Base-by-base conservation (phyloP, 2,797 vertebrate species). In the Percopsis omiscomaycus region DNA sequence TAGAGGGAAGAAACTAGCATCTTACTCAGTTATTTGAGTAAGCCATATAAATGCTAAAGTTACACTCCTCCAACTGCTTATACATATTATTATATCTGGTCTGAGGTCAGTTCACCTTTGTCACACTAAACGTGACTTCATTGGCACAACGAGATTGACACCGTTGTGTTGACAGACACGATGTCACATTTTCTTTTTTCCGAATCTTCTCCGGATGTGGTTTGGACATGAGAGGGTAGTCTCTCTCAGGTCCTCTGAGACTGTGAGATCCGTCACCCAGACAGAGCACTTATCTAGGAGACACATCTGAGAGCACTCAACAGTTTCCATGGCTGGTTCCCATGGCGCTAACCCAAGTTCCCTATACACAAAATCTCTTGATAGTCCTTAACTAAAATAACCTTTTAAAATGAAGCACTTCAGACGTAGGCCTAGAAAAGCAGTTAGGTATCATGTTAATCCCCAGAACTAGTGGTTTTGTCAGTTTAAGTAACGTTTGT, bases 201-300 rank as follows among this genome's bases (percentile, higher is more conserved):
- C 42, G 37, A 54, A 51, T 69, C 29, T 42, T 49, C 58, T 66
- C 37, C 37, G 37, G 37, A 44, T 32, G 32, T 44, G 45, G 42
- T 68, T 72, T 32, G 27, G 45, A 28, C 0, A 4, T 30, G 48
- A 60, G 62, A 51, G 49, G 69, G 53, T 61, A 60, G 32, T 53
- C 45, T 64, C 68, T 60, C 56, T 78, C 58, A 64, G 69, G 49
- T 75, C 69, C 66, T 69, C 65, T 53, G 55, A 63, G 87, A 86
- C 85, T 83, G 68, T 77, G 66, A 85, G 79, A 68, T 67, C 27
- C 12, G 52, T 54, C 62, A 61, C 37, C 61, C 51, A 45, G 6
- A 27, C 0, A 28, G 44, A 56, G 45, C 45, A 16, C 10, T 47
- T 42, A 11, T 14, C 28, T 22, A 13, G 16, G 56, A 69, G 32